Evolutionary conservation across 1,140 invertebrate genomes (phyloP), one percentile per base, ranked within the genome.

Genomic region (Scaptomyza graminum): DNA sequence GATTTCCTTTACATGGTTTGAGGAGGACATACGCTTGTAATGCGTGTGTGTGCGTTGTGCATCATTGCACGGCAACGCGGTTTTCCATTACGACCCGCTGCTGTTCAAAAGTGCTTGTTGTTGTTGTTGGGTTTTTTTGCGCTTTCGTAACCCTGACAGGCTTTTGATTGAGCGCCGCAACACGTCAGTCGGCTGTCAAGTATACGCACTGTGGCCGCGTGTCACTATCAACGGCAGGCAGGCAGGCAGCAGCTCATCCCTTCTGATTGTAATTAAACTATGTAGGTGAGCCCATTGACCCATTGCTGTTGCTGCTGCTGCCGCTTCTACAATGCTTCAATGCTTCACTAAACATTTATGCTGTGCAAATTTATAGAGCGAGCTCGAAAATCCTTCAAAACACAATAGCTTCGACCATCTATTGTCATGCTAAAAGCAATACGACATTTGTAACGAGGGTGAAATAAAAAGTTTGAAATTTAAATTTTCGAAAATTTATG

Each of bases 121-220:
- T 11, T 11, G 34, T 37, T 12, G 34, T 9, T 37, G 34, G 8
- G 34, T 41, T 41, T 12, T 82, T 81, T 82, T 83, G 55, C 54
- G 18, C 2, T 22, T 22, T 22, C 18, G 62, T 56, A 37, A 65
- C 54, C 60, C 34, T 78, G 82, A 88, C 78, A 81, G 79, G 61
- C 66, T 70, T 80, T 82, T 87, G 82, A 87, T 87, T 88, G 83
- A 82, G 71, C 73, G 63, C 52, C 80, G 76, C 72, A 71, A 57
- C 80, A 76, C 73, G 76, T 72, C 80, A 74, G 67, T 49, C 28
- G 61, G 55, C 59, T 72, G 69, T 82, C 78, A 87, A 88, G 82
- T 71, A 85, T 85, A 74, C 81, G 81, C 78, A 79, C 31, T 34
- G 70, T 52, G 65, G 66, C 44, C 62, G 37, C 37, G 37, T 16